phyloP scores from a whole-genome alignment of 2,797 vertebrate genomes.

The Pithecia hirsuta region DNA sequence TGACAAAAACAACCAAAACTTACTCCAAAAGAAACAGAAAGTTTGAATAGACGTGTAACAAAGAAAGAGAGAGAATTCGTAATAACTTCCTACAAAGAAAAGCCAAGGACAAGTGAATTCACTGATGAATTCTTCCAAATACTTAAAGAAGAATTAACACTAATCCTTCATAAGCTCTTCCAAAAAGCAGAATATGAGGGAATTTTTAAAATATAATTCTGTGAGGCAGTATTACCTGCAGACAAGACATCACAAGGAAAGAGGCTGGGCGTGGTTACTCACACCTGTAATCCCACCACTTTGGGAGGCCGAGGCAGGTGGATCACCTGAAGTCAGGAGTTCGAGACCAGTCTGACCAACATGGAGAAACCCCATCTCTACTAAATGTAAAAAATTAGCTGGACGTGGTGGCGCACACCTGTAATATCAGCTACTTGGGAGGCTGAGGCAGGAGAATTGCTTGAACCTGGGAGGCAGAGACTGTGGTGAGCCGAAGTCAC shows the following conservation, averaged over 20 bases:
- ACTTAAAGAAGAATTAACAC: background rate
- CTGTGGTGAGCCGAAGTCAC: too few species aligned
- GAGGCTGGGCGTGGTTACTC: too few species aligned
- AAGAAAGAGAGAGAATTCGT: background rate
- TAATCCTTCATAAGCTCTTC: background rate
- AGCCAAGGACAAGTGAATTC: background rate
- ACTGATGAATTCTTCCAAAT: background rate
- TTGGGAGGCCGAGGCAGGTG: too few species aligned
- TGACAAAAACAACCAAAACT: background rate
- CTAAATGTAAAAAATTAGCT: too few species aligned
- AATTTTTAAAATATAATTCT: background rate
- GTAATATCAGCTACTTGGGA: too few species aligned
- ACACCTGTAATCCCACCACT: too few species aligned
- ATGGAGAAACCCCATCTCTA: too few species aligned
- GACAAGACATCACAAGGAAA: background rate
- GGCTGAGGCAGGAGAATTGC: too few species aligned
- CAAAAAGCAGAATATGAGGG: background rate
- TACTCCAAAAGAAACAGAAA: background rate
- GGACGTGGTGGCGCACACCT: too few species aligned
- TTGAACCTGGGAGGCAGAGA: too few species aligned
- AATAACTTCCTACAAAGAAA: background rate
- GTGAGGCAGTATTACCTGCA: background rate
- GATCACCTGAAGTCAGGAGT: too few species aligned
- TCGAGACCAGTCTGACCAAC: too few species aligned
- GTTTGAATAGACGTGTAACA: background rate